A percentile compares a stretch with the other conserved stretches of the same genome.
Conservation (phyloP, 2,888 invertebrate species). For the Drosophila fulvimacula region DNA sequence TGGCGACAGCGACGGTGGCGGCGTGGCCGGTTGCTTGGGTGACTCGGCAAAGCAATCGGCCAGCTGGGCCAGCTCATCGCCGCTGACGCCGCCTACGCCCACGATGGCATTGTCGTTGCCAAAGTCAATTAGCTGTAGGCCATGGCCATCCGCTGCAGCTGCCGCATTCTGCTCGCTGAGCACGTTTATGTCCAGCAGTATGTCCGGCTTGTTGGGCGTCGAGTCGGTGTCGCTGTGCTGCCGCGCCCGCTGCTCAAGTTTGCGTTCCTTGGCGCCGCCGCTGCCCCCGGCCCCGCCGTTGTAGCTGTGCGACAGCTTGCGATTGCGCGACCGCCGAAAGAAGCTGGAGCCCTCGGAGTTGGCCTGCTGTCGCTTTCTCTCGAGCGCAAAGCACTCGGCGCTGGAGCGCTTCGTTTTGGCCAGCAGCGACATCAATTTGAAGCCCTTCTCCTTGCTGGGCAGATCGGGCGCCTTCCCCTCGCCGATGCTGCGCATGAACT, state of each 20-base stretch:
- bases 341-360: conserved; percentile 81
- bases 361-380: conserved; percentile 81
- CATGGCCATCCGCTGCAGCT: conserved; percentile 45
- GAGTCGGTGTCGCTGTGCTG: conserved; percentile 83
- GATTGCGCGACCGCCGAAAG: conserved; percentile 82
- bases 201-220: conserved; percentile 83
- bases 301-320: conserved; percentile 84
- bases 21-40: conserved; percentile 78
- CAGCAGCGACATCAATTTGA: conserved; percentile 81
- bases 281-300: conserved; percentile 80
- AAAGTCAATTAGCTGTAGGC: conserved; percentile 77
- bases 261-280: conserved; percentile 75
- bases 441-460: conserved; percentile 80
- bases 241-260: conserved; percentile 73
- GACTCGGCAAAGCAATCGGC: conserved; percentile 76
- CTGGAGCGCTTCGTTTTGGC: conserved; percentile 84
- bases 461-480: conserved; percentile 62
- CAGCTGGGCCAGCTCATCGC: conserved; percentile 74
- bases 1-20: conserved; percentile 83
- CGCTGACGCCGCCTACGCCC: conserved; percentile 37
- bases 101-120: conserved; percentile 58
- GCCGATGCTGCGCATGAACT: conserved; percentile 81
- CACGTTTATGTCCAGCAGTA: conserved; percentile 83
- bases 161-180: conserved; percentile 76
- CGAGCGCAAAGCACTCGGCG: conserved; percentile 83